Evolutionary conservation across 37 sponge, comb jelly and placozoan species (phyloP).

Genomic region (Bolinopsis microptera): DNA sequence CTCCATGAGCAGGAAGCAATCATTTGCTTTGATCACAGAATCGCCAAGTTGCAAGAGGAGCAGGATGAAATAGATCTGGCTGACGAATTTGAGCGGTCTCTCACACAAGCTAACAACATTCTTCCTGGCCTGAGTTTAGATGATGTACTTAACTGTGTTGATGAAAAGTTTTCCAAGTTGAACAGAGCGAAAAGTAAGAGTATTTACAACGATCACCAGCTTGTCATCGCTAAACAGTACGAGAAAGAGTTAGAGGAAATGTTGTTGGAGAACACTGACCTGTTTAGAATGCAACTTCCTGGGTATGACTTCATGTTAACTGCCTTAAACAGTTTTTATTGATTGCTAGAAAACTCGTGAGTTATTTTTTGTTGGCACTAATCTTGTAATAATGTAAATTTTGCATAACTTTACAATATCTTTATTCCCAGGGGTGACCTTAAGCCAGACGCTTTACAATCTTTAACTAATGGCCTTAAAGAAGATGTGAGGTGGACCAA

Average conservation of each 20-base stretch:
- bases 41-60: not conserved
- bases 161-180: slow-evolving; percentile 42
- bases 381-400: too few species aligned
- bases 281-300: slow-evolving; percentile 30
- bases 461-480: not conserved
- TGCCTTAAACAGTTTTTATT: too few species aligned
- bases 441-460: not conserved
- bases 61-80: slow-evolving; percentile 42
- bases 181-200: not conserved
- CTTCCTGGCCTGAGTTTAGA: slow-evolving; percentile 41
- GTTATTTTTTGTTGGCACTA: too few species aligned
- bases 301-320: slow-evolving; percentile 43
- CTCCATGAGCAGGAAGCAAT: slow-evolving; percentile 40
- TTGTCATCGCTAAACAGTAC: slow-evolving; percentile 33
- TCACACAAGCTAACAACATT: slow-evolving; percentile 1
- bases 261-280: slow-evolving; percentile 55
- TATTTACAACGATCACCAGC: slow-evolving; percentile 49
- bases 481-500: slow-evolving; percentile 7
- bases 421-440: slow-evolving; percentile 37
- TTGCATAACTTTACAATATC: too few species aligned
- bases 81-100: slow-evolving; percentile 54
- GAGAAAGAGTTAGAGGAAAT: slow-evolving; percentile 33
- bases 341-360: too few species aligned
- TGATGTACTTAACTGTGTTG: slow-evolving; percentile 29
- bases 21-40: slow-evolving; percentile 47